These are phyloP conservation scores for Manis javanica DNA, from an alignment of 2,797 vertebrate genomes.

Conservation along the genomic window DNA sequence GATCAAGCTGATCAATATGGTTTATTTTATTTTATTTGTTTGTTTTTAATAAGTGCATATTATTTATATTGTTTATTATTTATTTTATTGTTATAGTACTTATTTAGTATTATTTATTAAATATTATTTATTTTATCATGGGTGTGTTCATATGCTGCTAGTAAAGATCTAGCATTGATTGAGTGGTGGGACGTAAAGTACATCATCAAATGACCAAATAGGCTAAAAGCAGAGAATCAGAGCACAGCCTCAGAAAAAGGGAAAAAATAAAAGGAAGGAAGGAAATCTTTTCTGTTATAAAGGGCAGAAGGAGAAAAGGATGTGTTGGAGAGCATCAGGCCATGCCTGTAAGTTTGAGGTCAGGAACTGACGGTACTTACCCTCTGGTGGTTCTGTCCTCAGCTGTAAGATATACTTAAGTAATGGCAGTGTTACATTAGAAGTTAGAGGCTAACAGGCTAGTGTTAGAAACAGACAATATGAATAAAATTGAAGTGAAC, in stretches of 20 bases:
- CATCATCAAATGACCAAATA: background rate
- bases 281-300: background rate
- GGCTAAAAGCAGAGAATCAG: background rate
- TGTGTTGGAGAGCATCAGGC: background rate
- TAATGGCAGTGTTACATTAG: fast-evolving
- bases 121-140: background rate
- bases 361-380: fast-evolving
- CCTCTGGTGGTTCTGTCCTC: background rate
- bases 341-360: background rate
- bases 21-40: background rate
- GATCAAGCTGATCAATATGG: background rate
- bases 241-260: background rate
- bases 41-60: too few species aligned
- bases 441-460: background rate
- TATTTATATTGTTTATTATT: too few species aligned
- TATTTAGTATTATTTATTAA: too few species aligned
- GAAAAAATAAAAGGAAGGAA: background rate
- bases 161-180: background rate
- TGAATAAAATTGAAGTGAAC: background rate
- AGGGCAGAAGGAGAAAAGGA: background rate
- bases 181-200: background rate
- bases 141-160: background rate
- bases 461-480: background rate
- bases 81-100: too few species aligned
- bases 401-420: background rate